Base-by-base conservation (phyloP, 1,140 invertebrate genomes). In the Zaprionus davidi region DNA sequence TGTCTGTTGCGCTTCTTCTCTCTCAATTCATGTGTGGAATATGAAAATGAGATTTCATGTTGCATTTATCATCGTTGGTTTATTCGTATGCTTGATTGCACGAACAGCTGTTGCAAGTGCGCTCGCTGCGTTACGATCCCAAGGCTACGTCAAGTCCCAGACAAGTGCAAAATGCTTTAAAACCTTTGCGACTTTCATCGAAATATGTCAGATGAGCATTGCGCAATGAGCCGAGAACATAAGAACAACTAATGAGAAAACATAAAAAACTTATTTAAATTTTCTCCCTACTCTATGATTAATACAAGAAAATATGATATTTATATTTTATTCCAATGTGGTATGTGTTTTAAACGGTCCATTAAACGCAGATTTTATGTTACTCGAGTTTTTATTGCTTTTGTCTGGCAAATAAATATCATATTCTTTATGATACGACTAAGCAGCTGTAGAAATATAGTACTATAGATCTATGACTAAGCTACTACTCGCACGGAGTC, bases 21-120 rank as follows among this genome's bases (percentile, higher is more conserved):
- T 22, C 3, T 34, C 24, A 7, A 65, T 26, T 44, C 44, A 70
- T 41, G 51, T 87, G 56, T 64, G 76, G 76, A 76, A 86, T 77
- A 76, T 81, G 53, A 85, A 83, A 76, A 71, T 53, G 31, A 76
- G 38, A 63, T 69, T 81, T 78, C 53, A 71, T 76, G 41, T 74
- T 68, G 63, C 70, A 86, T 86, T 86, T 84, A 86, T 84, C 82
- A 84, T 71, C 74, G 76, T 71, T 85, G 46, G 46, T 12, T 13
- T 75, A 60, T 79, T 79, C 62, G 60, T 70, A 71, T 82, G 86
- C 66, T 85, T 90, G 85, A 90, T 90, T 86, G 86, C 85, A 77
- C 51, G 41, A 90, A 85, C 85, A 90, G 85, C 85, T 90, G 85
- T 85, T 85, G 49, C 51, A 55, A 59, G 59, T 64, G 28, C 51